Evolutionary conservation across 2,113 vertebrate species (phyloP).

Genomic region (Mus pahari): DNA sequence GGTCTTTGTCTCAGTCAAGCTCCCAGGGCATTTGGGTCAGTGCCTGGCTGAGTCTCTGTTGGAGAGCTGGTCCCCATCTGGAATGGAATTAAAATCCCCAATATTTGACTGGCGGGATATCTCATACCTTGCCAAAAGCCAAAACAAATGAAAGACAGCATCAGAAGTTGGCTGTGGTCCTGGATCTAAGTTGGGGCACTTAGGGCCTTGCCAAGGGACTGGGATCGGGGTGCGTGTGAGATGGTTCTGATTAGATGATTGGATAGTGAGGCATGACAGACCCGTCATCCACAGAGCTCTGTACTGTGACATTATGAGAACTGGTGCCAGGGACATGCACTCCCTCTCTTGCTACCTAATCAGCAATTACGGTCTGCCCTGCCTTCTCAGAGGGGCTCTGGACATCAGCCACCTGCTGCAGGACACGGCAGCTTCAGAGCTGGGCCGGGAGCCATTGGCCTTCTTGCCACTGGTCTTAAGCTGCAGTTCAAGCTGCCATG

Average conservation of each 20-base stretch:
- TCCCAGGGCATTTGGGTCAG: neutral
- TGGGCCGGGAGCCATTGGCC: constrained; percentile 53
- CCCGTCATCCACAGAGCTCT: constrained; percentile 23
- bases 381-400: constrained; percentile 38
- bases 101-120: constrained; percentile 55
- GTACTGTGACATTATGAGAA: neutral
- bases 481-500: neutral
- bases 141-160: constrained; percentile 72
- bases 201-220: constrained; percentile 59
- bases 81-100: constrained; percentile 60
- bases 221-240: constrained; percentile 13
- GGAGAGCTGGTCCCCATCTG: constrained; percentile 23
- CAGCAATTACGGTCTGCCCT: constrained; percentile 64
- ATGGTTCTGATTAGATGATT: constrained; percentile 49
- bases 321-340: constrained; percentile 30
- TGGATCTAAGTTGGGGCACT: constrained; percentile 57
- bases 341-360: constrained; percentile 53
- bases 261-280: constrained; percentile 15
- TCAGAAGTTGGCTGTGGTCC: constrained; percentile 66
- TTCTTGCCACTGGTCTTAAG: constrained; percentile 1
- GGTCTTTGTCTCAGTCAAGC: neutral
- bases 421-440: constrained; percentile 44
- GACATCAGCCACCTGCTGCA: constrained; percentile 64
- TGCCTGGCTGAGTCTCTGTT: constrained; percentile 11
- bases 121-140: constrained; percentile 58